These are phyloP conservation scores for Orchesellides sinensis DNA, from an alignment of 2,888 invertebrate genomes.

Conservation along the genomic window DNA sequence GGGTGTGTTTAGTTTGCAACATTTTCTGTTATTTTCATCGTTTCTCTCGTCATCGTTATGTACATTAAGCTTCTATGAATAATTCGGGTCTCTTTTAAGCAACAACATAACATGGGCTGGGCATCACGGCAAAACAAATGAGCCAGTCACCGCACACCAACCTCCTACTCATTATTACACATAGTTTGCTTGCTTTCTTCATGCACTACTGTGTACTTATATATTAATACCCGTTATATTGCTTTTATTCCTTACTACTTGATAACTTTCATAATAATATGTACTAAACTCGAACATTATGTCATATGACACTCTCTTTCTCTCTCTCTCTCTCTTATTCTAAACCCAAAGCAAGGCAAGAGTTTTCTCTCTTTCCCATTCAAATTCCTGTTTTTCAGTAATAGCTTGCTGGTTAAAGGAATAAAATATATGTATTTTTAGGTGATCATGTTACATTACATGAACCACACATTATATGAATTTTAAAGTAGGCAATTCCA, in stretches of 20 bases:
- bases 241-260: no score
- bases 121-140: slow-evolving; percentile 66
- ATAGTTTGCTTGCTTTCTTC: slow-evolving; percentile 41
- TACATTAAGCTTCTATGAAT: slow-evolving; percentile 56
- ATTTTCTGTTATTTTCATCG: slow-evolving; percentile 21
- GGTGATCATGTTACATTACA: slow-evolving; percentile 54
- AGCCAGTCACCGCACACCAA: slow-evolving; percentile 64
- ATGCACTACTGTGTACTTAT: no score
- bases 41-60: slow-evolving; percentile 31
- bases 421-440: slow-evolving; percentile 31
- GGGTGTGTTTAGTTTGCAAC: slow-evolving; percentile 43
- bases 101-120: slow-evolving; percentile 64
- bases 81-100: slow-evolving; percentile 56
- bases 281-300: no score
- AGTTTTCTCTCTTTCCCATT: no score
- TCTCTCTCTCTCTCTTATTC: not conserved
- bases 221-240: no score
- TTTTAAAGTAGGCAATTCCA: slow-evolving; percentile 52
- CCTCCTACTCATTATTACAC: slow-evolving; percentile 64
- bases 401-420: slow-evolving; percentile 44
- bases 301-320: no score
- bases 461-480: slow-evolving; percentile 53
- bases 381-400: no score
- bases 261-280: no score
- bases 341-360: no score